Evolutionary conservation across 2,888 invertebrate genomes (phyloP), one percentile per base, ranked within the genome.

Genomic region (Coelinius sp.): DNA sequence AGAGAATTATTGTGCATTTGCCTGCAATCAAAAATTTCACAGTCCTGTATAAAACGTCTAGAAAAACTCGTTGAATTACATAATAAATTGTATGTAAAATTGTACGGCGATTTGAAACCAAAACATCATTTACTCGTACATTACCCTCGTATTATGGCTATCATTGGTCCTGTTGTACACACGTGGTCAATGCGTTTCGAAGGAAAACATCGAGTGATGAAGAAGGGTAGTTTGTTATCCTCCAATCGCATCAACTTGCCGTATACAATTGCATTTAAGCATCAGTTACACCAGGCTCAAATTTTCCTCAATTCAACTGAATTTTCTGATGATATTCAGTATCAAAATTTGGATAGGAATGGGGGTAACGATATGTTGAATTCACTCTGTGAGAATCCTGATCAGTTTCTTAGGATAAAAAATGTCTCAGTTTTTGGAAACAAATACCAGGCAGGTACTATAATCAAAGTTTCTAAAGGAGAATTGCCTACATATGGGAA

Each of bases 121-220:
- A 74, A 74, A 65, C 71, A 71, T 49, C 71, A 71, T 31, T 2
- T 65, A 31, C 64, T 71, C 41, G n/a, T 71, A 2, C 74, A 74
- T 66, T 74, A 74, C 44, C 25, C 71, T 10, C 46, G 65, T 0
- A 65, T 74, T n/a, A 71, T 74, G 68, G 46, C 68, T 31, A 44
- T 12, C n/a, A 22, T 74, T 7, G 74, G 74, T 14, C 74, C 68
- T 12, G 14, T 74, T 38, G 12, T 10, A 35, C 68, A 74, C 10
- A 62, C 49, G 35, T 72, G 69, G 69, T 27, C 63, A 5, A 74
- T 64, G 64, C 68, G 74, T 12, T 72, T 74, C n/a, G 72, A 74
- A 63, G 65, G 49, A 12, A 68, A 73, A 46, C 70, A 73, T 24
- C 14, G 63, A 27, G 44, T 44, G 1, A 10, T 68, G 46, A 76